A percentile compares a stretch with the other conserved stretches of the same genome.
These are phyloP conservation scores for Menidia menidia DNA, from an alignment of 2,797 vertebrate genomes.

Conservation along the genomic window DNA sequence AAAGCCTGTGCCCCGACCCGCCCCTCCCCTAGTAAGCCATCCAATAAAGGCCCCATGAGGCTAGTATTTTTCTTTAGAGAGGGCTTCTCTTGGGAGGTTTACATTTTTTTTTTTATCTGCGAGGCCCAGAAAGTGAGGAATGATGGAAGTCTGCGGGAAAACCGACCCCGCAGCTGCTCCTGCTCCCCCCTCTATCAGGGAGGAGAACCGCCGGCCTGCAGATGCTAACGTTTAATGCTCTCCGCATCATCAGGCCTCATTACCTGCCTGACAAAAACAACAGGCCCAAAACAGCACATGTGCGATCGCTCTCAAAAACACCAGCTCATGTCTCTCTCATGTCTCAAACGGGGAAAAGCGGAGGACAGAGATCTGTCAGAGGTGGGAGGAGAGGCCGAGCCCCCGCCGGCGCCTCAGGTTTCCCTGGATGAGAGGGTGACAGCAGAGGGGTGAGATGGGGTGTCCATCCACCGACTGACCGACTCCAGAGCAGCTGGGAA, in stretches of 20 bases:
- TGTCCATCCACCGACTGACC: conserved; percentile 60
- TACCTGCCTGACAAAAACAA: conserved; percentile 24
- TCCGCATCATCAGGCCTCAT: conserved; percentile 50
- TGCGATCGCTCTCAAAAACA: not conserved
- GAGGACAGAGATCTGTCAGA: not conserved
- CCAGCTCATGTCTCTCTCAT: too few species aligned
- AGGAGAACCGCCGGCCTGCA: conserved; percentile 54
- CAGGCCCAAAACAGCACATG: conserved; percentile 6
- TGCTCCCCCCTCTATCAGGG: conserved; percentile 19
- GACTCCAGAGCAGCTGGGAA: conserved; percentile 82
- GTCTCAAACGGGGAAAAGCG: not conserved
- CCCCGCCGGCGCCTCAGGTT: too few species aligned
- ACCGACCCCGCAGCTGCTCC: conserved; percentile 10
- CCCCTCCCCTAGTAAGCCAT: too few species aligned
- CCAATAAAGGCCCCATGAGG: too few species aligned
- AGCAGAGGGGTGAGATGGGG: conserved; percentile 2
- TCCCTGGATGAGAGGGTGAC: conserved; percentile 9
- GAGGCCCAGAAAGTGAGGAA: conserved; percentile 30
- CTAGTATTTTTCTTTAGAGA: too few species aligned
- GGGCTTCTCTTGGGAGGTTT: conserved; percentile 27
- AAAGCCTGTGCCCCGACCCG: too few species aligned
- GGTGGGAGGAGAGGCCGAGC: not conserved
- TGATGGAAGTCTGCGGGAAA: not conserved
- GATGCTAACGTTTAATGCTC: conserved; percentile 50
- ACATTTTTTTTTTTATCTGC: conserved; percentile 40